Base-by-base conservation (phyloP, 2,797 vertebrate species). In the Holocentrus rufus region DNA sequence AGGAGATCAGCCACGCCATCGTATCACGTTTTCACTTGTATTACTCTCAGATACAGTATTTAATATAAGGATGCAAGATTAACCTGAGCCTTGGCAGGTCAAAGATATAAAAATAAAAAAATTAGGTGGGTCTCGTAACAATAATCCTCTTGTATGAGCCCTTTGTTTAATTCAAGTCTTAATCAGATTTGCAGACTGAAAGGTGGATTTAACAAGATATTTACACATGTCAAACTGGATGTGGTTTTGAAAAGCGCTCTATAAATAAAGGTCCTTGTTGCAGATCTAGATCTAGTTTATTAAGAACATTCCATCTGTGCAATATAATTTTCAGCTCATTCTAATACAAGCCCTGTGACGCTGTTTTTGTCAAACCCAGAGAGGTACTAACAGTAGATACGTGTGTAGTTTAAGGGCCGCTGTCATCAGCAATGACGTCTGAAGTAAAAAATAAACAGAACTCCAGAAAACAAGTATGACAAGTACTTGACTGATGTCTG, bases 401-500 rank as follows among this genome's bases (percentile, higher is more conserved):
- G 31, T 8, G 7, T 9, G 25, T 31, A 69, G 58, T 57, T 72
- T 76, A n/a, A 70, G 27, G 81, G 81, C 68, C 22, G 58, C 63
- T 80, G 27, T 60, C 61, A 74, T 74, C 44, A 69, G 44, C 62
- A 49, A 46, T 80, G 79, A 82, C 62, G 62, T 84, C 65, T 68
- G 18, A 22, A 58, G 63, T 57, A 14, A 42, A n/a, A 71, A 58
- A 64, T 63, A 42, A 50, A 62, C 56, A 20, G 50, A 65, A 42
- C 10, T 17, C 68, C 78, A 76, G 50, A 81, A 87, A 87, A 86
- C 64, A 85, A 82, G 61, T 73, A 64, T 84, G 71, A 77, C 73
- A 66, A 82, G 80, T 54, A 74, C 80, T 87, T 85, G 69, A 85
- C 77, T 83, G 86, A 74, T 81, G 65, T 77, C 72, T 89, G 83